phyloP scores from a whole-genome alignment of 2,797 vertebrate genomes.

The Pterois miles region DNA sequence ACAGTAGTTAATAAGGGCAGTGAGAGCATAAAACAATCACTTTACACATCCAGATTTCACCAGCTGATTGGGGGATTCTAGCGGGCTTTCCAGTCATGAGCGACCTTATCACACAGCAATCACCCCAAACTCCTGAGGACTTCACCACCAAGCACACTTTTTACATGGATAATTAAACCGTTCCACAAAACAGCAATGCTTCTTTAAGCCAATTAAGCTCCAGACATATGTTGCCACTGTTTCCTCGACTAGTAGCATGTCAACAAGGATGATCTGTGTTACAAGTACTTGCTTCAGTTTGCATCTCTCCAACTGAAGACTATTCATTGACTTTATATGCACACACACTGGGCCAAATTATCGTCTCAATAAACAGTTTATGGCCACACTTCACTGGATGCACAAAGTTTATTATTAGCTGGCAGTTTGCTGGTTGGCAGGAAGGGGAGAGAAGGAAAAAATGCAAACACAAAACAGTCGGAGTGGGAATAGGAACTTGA shows the following conservation, averaged over 20 bases:
- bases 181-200: slow-evolving; percentile 22
- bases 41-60: slow-evolving; percentile 36
- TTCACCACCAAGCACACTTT: slow-evolving; percentile 33
- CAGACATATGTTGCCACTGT: slow-evolving; percentile 17
- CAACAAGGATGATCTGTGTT: slow-evolving; percentile 37
- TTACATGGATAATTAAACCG: slow-evolving; percentile 44
- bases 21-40: slow-evolving; percentile 28
- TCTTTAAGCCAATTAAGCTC: slow-evolving; percentile 21
- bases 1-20: slow-evolving; percentile 13
- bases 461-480: slow-evolving; percentile 73
- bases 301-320: slow-evolving; percentile 49
- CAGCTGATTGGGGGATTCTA: slow-evolving; percentile 11
- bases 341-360: slow-evolving; percentile 56
- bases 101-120: slow-evolving; percentile 31
- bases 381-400: slow-evolving; percentile 65
- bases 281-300: slow-evolving; percentile 33
- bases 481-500: slow-evolving; percentile 74
- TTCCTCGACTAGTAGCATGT: slow-evolving; percentile 8
- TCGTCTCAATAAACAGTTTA: slow-evolving; percentile 69
- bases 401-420: slow-evolving; percentile 73
- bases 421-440: slow-evolving; percentile 68
- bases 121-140: slow-evolving; percentile 19
- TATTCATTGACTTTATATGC: slow-evolving; percentile 43
- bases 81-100: slow-evolving; percentile 25
- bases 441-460: slow-evolving; percentile 48